Evolutionary conservation across 1,140 invertebrate genomes (phyloP).

Genomic region (Drosophila eugracilis): DNA sequence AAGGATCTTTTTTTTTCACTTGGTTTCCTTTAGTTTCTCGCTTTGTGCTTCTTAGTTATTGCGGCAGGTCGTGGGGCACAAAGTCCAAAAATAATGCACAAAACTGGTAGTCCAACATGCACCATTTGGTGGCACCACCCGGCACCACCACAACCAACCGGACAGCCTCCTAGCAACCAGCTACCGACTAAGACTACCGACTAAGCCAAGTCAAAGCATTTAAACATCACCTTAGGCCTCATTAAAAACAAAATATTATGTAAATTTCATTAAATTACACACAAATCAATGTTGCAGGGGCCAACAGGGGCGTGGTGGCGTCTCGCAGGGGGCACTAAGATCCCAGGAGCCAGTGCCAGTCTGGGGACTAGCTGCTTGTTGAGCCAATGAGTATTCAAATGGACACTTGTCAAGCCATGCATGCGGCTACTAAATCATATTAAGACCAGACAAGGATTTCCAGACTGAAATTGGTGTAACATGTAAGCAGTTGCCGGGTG

Average conservation of each 20-base stretch:
- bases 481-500: conserved; percentile 49
- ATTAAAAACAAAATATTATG: conserved; percentile 84
- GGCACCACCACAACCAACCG: conserved; percentile 37
- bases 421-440: conserved; percentile 84
- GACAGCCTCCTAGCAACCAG: conserved; percentile 11
- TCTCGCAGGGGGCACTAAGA: conserved; percentile 5
- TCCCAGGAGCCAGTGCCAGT: conserved; percentile 40
- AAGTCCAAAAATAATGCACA: conserved; percentile 39
- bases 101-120: conserved; percentile 55
- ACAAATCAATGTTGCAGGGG: conserved; percentile 68
- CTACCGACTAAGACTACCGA: conserved; percentile 49
- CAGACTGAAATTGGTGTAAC: conserved; percentile 79
- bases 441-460: conserved; percentile 83
- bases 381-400: conserved; percentile 85
- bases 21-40: too few species aligned
- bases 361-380: conserved; percentile 59
- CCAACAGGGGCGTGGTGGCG: not conserved
- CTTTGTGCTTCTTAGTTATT: conserved; percentile 23
- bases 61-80: conserved; percentile 60
- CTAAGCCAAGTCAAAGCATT: conserved; percentile 81
- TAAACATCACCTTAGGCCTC: conserved; percentile 83
- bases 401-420: conserved; percentile 84
- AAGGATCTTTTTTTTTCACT: conserved; percentile 26
- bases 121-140: not conserved
- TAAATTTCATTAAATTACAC: conserved; percentile 84